Evolutionary conservation across 2,888 invertebrate genomes (phyloP).

Genomic region (Shargacucullia verbasci): DNA sequence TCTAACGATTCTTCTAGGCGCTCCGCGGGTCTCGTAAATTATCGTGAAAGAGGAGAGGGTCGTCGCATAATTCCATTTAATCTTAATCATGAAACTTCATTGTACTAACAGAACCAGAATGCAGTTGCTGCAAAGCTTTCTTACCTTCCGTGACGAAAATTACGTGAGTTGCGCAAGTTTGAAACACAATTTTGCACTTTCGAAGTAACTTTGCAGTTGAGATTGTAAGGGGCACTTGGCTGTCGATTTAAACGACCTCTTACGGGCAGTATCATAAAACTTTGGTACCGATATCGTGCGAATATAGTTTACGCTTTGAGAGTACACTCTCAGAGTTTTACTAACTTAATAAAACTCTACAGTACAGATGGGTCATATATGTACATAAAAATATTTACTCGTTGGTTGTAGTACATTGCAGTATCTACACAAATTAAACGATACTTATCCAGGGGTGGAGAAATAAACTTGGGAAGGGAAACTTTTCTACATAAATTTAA

Average conservation of each 20-base stretch:
- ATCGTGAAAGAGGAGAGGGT: constrained; percentile 25
- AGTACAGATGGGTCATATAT: no score
- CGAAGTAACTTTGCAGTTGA: constrained; percentile 26
- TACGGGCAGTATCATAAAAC: constrained; percentile 20
- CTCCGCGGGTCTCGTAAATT: constrained; percentile 19
- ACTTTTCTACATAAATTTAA: no score
- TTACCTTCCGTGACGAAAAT: constrained; percentile 50
- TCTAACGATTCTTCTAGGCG: neutral
- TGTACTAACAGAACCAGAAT: constrained; percentile 25
- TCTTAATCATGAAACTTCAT: constrained; percentile 35
- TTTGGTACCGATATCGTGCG: constrained; percentile 16
- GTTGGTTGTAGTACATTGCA: no score
- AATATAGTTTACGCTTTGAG: no score
- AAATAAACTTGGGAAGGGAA: no score
- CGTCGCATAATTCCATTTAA: constrained; percentile 28
- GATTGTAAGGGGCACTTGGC: constrained; percentile 29
- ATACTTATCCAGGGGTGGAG: no score
- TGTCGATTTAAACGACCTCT: constrained; percentile 29
- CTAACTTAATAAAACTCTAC: no score
- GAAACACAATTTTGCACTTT: constrained; percentile 55
- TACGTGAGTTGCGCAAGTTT: constrained; percentile 43
- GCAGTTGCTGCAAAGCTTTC: constrained; percentile 30
- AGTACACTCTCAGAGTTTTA: no score
- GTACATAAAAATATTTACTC: no score
- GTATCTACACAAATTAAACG: no score